Base-by-base conservation (phyloP, 2,888 invertebrate species). In the Tyria jacobaeae region DNA sequence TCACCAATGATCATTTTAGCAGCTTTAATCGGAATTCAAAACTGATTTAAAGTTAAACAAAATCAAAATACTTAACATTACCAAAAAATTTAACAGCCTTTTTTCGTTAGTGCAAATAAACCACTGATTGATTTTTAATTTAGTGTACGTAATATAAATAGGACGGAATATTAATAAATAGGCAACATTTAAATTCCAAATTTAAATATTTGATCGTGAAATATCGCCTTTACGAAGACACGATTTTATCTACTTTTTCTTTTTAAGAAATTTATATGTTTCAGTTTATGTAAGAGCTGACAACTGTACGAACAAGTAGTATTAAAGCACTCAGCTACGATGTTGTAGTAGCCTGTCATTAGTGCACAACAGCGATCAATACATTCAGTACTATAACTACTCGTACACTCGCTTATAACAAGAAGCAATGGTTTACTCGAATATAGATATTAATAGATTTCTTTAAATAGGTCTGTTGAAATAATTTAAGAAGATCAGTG, bases 321-420 rank as follows among this genome's bases (percentile, higher is more conserved):
- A 62, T 61, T 64, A 52, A 54, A 51, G 17, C 52, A 47, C 49
- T 59, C 48, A 56, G 25, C 47, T 44, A 41, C 63, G 57, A 44
- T 67, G 73, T 21, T 27, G 27, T 55, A 61, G 44, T 64, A 48
- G 64, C 70, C 64, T 62, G 49, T 67, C 67, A 57, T 57, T 57
- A 49, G 37, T 27, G n/a, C 49, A 57, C 49, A 64, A 49, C 64
- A 14, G 57, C 50, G 64, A 64, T 70, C 67, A 73, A 66, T 72
- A 69, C 35, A 37, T 53, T 49, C 47, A 59, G 47, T 41, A 62
- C 50, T 48, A 56, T 55, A 60, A 39, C 24, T 24, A 37, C n/a
- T 39, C 37, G 37, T 4, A 3, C 37, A 41, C 15, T 53, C 3
- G 41, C 44, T 41, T n/a, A 7, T 14, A 12, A 10, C 2, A 10